Evolutionary conservation across 2,113 vertebrate genomes (phyloP), one percentile per base, ranked within the genome.

Genomic region (Oryzias woworae): DNA sequence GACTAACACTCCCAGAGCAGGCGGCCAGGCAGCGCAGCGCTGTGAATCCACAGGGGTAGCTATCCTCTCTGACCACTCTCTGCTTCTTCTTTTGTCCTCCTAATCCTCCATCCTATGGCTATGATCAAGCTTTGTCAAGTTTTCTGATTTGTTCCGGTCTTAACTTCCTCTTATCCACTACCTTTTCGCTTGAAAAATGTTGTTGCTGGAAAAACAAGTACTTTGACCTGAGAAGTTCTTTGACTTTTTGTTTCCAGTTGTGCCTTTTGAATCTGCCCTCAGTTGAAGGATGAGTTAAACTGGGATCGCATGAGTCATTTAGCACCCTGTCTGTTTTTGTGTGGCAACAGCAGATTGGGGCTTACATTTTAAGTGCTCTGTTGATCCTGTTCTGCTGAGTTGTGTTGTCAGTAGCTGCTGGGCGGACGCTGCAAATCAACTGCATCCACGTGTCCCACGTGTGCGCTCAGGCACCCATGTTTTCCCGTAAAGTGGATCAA

Each of bases 1-100:
- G 84, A 87, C 83, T 69, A 72, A 83, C 80, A 87, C 84, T 89
- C 80, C 81, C 75, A 73, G 79, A 84, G 86, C 70, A 89, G 86
- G 79, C 86, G 4, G 80, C 81, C 71, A 65, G 59, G 84, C 87
- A 75, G 86, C 52, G 28, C 51, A 83, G 77, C 44, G 18, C 64
- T 81, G 80, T 85, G 77, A 67, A 87, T 78, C 72, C 80, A 83
- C 83, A 75, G 66, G 75, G 86, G 87, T 87, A 88, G 82, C 69
- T 87, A 83, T 88, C 65, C 73, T 81, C 71, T 60, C 79, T 69
- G 53, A 71, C 57, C 49, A 5, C 69, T 73, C 67, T 72, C 67
- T 62, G 55, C 63, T 79, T 80, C 81, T 84, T 77, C 69, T 62
- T 59, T 62, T 48, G 72, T 65, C 56, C 70, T 61, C 58, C 48